Evolutionary conservation across 2,797 vertebrate genomes (phyloP).

Genomic region (Sebastes nivosus): DNA sequence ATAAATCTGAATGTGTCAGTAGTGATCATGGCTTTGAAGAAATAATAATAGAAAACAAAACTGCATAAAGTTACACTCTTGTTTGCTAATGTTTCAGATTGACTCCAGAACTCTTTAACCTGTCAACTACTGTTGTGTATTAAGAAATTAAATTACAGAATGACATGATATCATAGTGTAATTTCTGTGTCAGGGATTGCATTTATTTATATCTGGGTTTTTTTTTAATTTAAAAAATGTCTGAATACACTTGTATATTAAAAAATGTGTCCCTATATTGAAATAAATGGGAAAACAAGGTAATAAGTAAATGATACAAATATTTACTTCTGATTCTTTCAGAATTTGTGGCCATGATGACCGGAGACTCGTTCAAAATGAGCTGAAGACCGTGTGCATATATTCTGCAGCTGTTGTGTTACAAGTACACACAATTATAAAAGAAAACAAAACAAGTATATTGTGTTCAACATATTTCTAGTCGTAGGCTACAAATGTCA

Average conservation of each 20-base stretch:
- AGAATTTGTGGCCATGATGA: slow-evolving; percentile 82
- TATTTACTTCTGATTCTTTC: slow-evolving; percentile 9
- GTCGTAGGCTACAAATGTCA: not conserved
- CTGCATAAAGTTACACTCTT: not conserved
- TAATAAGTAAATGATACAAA: not conserved
- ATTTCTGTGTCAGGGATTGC: not conserved
- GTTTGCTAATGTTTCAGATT: not conserved
- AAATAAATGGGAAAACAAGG: not conserved
- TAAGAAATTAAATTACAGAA: not conserved
- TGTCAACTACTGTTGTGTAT: not conserved
- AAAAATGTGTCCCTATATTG: not conserved
- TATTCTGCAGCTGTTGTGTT: not conserved
- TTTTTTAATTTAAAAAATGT: not conserved
- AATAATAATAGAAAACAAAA: too few species aligned
- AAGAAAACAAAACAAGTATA: not conserved
- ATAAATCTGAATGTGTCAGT: too few species aligned
- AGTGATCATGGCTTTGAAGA: too few species aligned
- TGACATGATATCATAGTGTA: not conserved
- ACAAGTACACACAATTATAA: not conserved
- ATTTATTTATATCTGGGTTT: not conserved
- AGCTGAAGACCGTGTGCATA: slow-evolving; percentile 49
- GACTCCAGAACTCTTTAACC: not conserved
- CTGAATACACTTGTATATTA: not conserved
- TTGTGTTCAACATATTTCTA: not conserved
- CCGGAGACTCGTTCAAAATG: slow-evolving; percentile 80